phyloP scores from a whole-genome alignment of 2,113 vertebrate genomes.

The Prinia subflava region DNA sequence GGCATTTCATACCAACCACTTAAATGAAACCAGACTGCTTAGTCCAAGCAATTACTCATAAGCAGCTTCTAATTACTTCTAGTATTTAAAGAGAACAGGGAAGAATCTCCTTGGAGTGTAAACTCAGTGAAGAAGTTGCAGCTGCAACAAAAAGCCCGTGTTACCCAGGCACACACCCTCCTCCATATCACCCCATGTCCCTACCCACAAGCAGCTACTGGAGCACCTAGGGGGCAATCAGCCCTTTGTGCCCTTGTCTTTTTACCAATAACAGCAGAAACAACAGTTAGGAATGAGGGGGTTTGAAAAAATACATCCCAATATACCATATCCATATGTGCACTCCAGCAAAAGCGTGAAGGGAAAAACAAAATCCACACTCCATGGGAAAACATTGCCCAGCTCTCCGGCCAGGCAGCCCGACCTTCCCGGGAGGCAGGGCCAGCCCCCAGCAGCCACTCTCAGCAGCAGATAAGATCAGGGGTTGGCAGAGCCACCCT shows the following conservation, averaged over 20 bases:
- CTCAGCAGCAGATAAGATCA: constrained; percentile 2
- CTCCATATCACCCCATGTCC: not conserved
- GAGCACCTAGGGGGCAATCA: not conserved
- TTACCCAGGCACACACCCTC: not conserved
- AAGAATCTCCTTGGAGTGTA: not conserved
- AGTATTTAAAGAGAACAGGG: constrained; percentile 38
- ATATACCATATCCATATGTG: not conserved
- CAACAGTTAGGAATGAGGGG: not conserved
- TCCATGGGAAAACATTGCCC: not conserved
- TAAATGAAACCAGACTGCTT: constrained; percentile 49
- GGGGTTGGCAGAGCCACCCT: not conserved
- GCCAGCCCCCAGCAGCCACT: not conserved
- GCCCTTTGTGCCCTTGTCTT: not conserved
- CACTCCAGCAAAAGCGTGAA: not conserved
- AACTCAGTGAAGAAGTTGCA: not conserved
- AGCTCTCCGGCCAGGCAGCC: not conserved
- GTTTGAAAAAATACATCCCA: not conserved
- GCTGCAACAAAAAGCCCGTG: not conserved
- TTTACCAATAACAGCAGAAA: not conserved
- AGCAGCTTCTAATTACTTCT: constrained; percentile 33
- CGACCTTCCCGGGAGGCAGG: not conserved
- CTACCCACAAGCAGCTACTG: accelerated
- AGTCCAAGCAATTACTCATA: constrained; percentile 20
- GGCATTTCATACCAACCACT: not conserved
- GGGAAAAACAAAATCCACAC: accelerated